Evolutionary conservation across 2,888 invertebrate species (phyloP).

Genomic region (Vandiemenella viatica): DNA sequence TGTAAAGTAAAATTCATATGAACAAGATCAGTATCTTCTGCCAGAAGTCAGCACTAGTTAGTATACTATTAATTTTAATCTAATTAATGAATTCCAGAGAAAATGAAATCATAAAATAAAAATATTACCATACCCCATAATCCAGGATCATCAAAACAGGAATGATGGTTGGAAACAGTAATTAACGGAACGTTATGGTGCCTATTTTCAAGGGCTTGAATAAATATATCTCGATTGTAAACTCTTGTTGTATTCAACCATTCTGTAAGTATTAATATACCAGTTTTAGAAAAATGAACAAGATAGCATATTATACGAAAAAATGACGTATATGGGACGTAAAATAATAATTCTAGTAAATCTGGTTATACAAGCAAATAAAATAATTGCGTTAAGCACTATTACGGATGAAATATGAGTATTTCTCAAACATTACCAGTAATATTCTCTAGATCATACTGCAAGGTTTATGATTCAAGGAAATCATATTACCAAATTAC

Average conservation of each 20-base stretch:
- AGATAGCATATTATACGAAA: background rate
- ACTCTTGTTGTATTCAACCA: conserved; percentile 69
- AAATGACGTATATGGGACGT: background rate
- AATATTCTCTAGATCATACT: no score
- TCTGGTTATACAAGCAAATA: no score
- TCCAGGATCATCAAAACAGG: conserved; percentile 93
- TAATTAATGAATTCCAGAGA: no score
- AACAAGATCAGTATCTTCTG: no score
- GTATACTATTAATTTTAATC: no score
- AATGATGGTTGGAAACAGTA: conserved; percentile 89
- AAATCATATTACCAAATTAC: no score
- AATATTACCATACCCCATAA: conserved; percentile 59
- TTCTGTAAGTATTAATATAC: conserved; percentile 37
- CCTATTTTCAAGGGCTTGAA: conserved; percentile 48
- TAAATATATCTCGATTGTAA: conserved; percentile 60
- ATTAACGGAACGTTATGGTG: conserved; percentile 67
- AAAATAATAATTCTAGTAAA: background rate
- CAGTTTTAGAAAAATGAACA: background rate
- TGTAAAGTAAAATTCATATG: no score
- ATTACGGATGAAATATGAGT: no score
- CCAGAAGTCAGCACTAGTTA: no score
- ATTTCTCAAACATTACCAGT: no score
- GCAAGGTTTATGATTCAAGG: no score
- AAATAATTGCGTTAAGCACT: no score
- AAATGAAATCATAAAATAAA: background rate